phyloP scores from a whole-genome alignment of 2,797 vertebrate genomes.

The Meriones psammophilus region DNA sequence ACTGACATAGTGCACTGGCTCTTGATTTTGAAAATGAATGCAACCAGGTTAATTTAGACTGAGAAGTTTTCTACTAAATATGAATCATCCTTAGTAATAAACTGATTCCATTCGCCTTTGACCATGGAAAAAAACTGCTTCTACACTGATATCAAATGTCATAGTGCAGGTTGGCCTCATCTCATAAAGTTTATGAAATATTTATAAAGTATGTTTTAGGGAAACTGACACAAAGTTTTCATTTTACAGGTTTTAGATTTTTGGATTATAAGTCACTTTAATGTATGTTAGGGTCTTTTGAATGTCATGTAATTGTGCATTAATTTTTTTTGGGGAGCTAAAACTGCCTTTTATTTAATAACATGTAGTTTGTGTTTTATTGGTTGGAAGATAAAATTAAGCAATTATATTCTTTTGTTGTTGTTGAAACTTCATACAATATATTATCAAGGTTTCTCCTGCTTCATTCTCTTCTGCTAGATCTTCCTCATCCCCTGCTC shows the following conservation, averaged over 20 bases:
- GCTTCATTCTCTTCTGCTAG: neutral
- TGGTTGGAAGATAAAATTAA: conserved; percentile 1
- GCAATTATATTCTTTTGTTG: neutral
- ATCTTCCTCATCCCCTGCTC: neutral
- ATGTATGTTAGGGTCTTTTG: conserved; percentile 1
- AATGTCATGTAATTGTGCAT: neutral
- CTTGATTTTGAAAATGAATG: conserved; percentile 27
- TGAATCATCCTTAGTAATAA: conserved; percentile 60
- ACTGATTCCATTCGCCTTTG: conserved; percentile 51
- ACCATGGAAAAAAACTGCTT: conserved; percentile 54
- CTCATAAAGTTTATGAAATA: conserved; percentile 67
- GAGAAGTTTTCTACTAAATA: conserved; percentile 54
- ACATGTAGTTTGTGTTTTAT: neutral
- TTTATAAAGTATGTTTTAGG: conserved; percentile 39
- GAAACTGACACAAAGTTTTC: conserved; percentile 60
- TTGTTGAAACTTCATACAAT: neutral
- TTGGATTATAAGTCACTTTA: conserved; percentile 9
- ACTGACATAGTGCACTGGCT: neutral
- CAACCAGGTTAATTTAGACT: conserved; percentile 54
- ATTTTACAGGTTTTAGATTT: conserved; percentile 31
- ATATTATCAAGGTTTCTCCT: neutral
- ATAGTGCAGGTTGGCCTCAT: neutral
- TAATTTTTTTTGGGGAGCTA: neutral
- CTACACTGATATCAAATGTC: conserved; percentile 46
- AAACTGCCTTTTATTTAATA: conserved; percentile 31